phyloP scores from a whole-genome alignment of 2,113 vertebrate species.

The Helogale parvula region DNA sequence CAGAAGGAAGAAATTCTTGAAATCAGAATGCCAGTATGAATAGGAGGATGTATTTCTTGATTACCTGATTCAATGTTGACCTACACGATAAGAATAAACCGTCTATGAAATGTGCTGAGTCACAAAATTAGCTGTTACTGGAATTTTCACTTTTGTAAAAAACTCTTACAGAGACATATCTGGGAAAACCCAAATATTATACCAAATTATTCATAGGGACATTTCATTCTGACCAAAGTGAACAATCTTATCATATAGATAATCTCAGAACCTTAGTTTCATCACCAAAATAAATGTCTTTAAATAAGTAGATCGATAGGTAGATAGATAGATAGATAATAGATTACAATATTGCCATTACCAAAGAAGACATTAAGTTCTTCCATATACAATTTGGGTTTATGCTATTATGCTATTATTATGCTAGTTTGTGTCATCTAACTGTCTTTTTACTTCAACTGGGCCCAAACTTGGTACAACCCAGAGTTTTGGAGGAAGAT shows the following conservation, averaged over 20 bases:
- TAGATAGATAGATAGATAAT: neutral
- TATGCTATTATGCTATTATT: too few species aligned
- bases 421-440: neutral
- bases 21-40: neutral
- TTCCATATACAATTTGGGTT: neutral
- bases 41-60: neutral
- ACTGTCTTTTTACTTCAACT: neutral
- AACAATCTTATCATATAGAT: neutral
- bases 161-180: neutral
- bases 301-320: neutral
- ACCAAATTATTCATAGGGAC: neutral
- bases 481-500: neutral
- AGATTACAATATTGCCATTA: neutral
- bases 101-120: neutral
- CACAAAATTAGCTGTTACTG: neutral
- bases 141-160: neutral
- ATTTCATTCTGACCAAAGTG: neutral
- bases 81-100: neutral
- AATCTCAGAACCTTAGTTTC: neutral
- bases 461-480: neutral
- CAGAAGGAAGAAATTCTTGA: constrained; percentile 19
- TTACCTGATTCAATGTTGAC: neutral
- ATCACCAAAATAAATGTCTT: neutral
- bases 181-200: neutral
- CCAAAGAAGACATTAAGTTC: neutral